Base-by-base conservation (phyloP, 2,888 invertebrate genomes). In the Mycalesis mineus region DNA sequence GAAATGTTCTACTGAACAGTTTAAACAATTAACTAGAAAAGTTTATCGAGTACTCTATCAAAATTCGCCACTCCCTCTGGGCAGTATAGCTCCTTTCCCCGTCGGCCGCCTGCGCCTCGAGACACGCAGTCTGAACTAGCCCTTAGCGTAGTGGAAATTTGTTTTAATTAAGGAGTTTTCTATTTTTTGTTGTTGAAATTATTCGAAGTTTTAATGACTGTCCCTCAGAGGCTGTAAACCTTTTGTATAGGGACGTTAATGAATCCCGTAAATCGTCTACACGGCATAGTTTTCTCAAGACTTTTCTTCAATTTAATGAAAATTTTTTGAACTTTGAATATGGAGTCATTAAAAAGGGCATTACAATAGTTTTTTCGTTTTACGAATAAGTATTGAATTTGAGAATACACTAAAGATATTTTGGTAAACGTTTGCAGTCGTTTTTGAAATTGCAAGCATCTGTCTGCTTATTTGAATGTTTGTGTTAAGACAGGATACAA, bases 81-180 rank as follows among this genome's bases (percentile, higher is more conserved):
- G 11, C 11, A 11, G 11, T 4, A 11, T 11, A 74, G 69, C 75
- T 77, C 77, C 79, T 53, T 53, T 37, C 55, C 39, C 47, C 40
- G 17, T 31, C 45, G 1, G 8, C 33, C 66, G 63, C 65, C 65
- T 57, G 58, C 63, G 62, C 63, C 66, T 63, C 68, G 70, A 69
- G 70, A 64, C 65, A 64, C 65, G 62, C 65, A 64, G 72, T 74
- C 77, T 78, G 81, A 85, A 85, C 85, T 86, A 84, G 84, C 82
- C 78, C 77, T 80, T 76, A 78, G 44, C 68, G 67, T 71, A 71
- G 62, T 70, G 72, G 74, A 80, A 81, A 78, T 71, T 75, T 72
- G 69, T 81, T 82, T 84, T 85, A 84, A 84, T 85, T 83, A 85
- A 82, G 80, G 77, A 79, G 75, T 78, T 82, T 73, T 70, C 66